Evolutionary conservation across 2,113 vertebrate species (phyloP).

Genomic region (Microcebus ravelobensis): DNA sequence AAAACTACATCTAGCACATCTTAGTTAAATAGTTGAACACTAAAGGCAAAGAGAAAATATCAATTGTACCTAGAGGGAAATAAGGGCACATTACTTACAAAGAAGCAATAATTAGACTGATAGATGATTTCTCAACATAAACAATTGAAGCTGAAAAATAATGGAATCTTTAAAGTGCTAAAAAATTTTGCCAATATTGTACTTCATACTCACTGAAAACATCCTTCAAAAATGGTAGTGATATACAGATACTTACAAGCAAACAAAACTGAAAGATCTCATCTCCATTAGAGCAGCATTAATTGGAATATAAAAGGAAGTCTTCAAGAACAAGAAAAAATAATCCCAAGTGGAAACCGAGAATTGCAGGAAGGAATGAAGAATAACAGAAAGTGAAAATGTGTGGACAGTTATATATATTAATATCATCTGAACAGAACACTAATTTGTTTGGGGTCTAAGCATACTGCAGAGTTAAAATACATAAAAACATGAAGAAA

Average conservation of each 20-base stretch:
- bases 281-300: background rate
- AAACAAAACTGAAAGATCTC: background rate
- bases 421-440: background rate
- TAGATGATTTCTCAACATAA: background rate
- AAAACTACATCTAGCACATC: background rate
- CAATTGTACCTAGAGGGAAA: background rate
- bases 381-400: conserved; percentile 22
- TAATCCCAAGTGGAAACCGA: background rate
- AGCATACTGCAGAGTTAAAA: background rate
- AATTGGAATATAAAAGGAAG: background rate
- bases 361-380: background rate
- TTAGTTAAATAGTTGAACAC: background rate
- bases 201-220: background rate
- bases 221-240: background rate
- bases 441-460: background rate
- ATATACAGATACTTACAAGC: background rate
- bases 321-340: background rate
- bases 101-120: background rate
- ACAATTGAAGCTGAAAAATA: background rate
- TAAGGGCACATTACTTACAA: background rate
- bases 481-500: background rate
- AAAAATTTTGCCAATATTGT: background rate
- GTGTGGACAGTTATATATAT: background rate
- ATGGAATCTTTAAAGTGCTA: background rate
- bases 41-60: background rate